Conservation (phyloP, 2,888 invertebrate species). For the Cephus nigrinus region DNA sequence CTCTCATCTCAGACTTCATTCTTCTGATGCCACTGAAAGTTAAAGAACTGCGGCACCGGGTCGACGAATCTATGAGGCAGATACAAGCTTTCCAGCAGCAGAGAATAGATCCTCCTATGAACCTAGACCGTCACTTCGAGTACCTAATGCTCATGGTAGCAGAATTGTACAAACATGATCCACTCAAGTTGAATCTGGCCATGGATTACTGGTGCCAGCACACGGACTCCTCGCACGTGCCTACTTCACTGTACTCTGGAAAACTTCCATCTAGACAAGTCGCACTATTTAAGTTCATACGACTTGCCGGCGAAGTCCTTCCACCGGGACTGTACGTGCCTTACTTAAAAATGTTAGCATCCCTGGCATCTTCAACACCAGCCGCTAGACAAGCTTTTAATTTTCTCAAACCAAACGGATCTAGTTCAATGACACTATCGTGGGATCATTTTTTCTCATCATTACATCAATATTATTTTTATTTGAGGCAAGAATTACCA, state of each 20-base stretch:
- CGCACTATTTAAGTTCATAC: conserved; percentile 90
- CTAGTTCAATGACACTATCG: conserved; percentile 72
- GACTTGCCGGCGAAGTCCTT: conserved; percentile 86
- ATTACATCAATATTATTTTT: conserved; percentile 78
- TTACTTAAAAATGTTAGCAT: conserved; percentile 87
- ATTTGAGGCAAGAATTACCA: conserved; percentile 76
- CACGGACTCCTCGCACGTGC: conserved; percentile 62
- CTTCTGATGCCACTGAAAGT: conserved; percentile 92
- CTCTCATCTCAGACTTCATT: conserved; percentile 90
- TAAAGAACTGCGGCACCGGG: conserved; percentile 82
- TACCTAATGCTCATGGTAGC: conserved; percentile 83
- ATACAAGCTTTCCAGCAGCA: conserved; percentile 80
- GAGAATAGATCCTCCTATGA: conserved; percentile 81
- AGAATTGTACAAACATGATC: conserved; percentile 82
- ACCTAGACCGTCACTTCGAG: conserved; percentile 84
- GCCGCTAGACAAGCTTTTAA: conserved; percentile 84
- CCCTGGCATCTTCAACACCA: conserved; percentile 80
- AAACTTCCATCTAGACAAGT: conserved; percentile 75
- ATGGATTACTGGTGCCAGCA: conserved; percentile 86
- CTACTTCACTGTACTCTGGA: conserved; percentile 55
- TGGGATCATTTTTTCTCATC: conserved; percentile 90
- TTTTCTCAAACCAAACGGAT: conserved; percentile 77
- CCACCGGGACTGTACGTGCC: conserved; percentile 87
- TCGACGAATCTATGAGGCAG: conserved; percentile 89
- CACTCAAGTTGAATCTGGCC: conserved; percentile 75